Evolutionary conservation across 2,888 invertebrate species (phyloP).

Genomic region (Magallana nippona): DNA sequence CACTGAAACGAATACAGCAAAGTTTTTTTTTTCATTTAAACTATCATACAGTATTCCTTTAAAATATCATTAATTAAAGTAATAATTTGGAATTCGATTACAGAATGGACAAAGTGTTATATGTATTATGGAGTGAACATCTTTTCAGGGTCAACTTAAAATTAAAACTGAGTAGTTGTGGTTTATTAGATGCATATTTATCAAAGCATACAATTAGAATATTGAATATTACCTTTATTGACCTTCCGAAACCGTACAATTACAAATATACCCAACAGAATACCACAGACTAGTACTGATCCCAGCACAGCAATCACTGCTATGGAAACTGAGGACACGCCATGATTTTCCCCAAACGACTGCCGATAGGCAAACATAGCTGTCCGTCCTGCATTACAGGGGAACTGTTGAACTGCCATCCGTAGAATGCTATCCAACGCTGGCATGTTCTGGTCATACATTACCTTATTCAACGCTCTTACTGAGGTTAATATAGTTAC

Average conservation of each 20-base stretch:
- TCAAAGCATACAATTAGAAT: no score
- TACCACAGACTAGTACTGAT: not conserved
- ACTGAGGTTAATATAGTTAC: not conserved
- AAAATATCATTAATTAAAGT: no score
- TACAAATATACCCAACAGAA: not conserved
- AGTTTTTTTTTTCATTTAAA: no score
- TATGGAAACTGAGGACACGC: not conserved
- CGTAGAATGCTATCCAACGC: not conserved
- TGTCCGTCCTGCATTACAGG: not conserved
- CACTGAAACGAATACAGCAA: no score
- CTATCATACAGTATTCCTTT: no score
- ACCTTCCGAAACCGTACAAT: not conserved
- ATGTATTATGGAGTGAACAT: no score
- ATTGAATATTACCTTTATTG: not conserved
- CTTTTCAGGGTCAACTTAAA: no score
- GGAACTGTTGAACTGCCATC: not conserved
- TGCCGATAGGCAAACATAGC: not conserved
- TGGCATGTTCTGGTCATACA: conserved; percentile 13
- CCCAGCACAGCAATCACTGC: not conserved
- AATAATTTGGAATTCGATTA: no score
- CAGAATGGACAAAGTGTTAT: no score
- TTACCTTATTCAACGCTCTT: conserved; percentile 17
- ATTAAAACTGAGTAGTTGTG: no score
- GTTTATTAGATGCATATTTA: no score
- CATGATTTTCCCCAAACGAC: not conserved